Percentiles rank a stretch among this genome's conserved stretches.
Evolutionary conservation across 1,140 invertebrate species (phyloP).

Genomic region (Dreissena polymorpha): DNA sequence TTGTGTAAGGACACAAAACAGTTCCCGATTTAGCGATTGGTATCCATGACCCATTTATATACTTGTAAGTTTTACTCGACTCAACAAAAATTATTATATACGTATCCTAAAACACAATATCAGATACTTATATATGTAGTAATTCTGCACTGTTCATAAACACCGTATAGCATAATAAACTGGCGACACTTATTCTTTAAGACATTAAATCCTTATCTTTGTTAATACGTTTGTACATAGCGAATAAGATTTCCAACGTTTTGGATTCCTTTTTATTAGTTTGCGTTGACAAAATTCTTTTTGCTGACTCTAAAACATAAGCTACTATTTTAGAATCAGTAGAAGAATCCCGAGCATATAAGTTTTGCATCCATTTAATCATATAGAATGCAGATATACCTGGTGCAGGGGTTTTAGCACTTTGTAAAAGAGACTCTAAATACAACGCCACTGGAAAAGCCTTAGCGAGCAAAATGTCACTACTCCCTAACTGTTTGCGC

Average conservation of each 20-base stretch:
- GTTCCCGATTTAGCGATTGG: conserved; percentile 9
- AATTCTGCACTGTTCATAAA: conserved; percentile 8
- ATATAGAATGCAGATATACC: conserved; percentile 17
- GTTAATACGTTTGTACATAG: conserved; percentile 11
- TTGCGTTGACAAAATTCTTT: not conserved
- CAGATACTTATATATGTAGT: not conserved
- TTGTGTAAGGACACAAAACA: no score
- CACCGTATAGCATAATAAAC: not conserved
- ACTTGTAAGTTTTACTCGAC: conserved; percentile 18
- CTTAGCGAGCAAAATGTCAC: conserved; percentile 34
- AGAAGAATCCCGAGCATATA: conserved; percentile 11
- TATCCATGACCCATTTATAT: conserved; percentile 1
- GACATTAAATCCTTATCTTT: conserved; percentile 2
- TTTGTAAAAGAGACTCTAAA: no score
- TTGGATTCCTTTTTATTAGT: conserved; percentile 21
- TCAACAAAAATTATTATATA: conserved; percentile 14
- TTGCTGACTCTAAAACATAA: no score
- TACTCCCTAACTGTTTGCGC: conserved; percentile 16
- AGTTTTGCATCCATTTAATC: conserved; percentile 18
- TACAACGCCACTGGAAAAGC: no score
- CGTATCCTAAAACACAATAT: not conserved
- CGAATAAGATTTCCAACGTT: not conserved
- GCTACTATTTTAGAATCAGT: conserved; percentile 10
- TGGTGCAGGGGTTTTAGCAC: no score
- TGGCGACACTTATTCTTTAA: conserved; percentile 9